Base-by-base conservation (phyloP, 2,888 invertebrate genomes). In the Callyntrura sp. region DNA sequence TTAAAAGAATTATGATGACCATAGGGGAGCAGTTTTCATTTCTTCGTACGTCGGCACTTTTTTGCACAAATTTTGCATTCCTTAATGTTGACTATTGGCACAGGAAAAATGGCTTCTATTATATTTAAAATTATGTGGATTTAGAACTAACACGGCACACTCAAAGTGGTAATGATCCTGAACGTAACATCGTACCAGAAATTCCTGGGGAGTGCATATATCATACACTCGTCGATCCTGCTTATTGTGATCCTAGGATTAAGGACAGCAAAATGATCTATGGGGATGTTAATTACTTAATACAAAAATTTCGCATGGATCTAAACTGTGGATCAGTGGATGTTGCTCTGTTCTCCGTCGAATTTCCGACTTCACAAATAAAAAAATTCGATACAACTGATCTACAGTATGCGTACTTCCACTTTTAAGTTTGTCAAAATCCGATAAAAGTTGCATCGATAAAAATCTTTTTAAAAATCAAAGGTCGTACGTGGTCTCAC, bases 291-390 rank as follows among this genome's bases (percentile, higher is more conserved):
- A 86, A 78, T 35, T 86, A 86, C 65, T 35, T 86, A 11, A 65
- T 86, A 12, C 85, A 86, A 78, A 86, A 78, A 35, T 65, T 86
- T 62, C 73, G 85, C 0, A 48, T 86, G 78, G 85, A 79, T 12
- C 28, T 86, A 12, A 62, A 45, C 20, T 48, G 78, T 48, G 85
- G 85, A 0, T 86, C 85, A 0, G 43, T 86, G 62, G 85, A 86
- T 45, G 60, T 86, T 43, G 78, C 65, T 5, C 51, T 86, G 48
- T 86, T 86, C 48, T 78, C 85, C 2, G 85, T 86, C 25, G 78
- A 78, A 14, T 62, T 86, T 17, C 85, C 85, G n/a, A 28, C 5
- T 25, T 17, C 60, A 4, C 14, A 28, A 45, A n/a, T 8, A 28
- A 48, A 14, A 78, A 51, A 11, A 9, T 35, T 28, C 17, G 35